These are phyloP conservation scores for Bathybates hornii DNA, from an alignment of 2,113 vertebrate species.

Conservation along the genomic window DNA sequence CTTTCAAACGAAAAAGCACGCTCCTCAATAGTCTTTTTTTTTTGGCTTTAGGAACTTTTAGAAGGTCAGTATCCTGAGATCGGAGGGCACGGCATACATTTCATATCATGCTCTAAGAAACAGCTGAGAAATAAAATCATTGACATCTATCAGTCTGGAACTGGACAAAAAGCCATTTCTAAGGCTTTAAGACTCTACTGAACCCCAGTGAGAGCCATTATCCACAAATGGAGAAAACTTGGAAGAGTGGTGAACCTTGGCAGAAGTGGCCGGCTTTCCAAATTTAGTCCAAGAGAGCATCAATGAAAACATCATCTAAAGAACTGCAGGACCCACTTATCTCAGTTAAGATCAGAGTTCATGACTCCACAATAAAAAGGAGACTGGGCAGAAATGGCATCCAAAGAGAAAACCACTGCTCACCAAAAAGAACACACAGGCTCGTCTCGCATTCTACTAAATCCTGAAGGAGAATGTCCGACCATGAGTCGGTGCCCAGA, in stretches of 20 bases:
- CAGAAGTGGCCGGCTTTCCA: background rate
- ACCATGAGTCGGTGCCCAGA: background rate
- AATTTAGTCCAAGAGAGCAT: background rate
- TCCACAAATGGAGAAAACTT: background rate
- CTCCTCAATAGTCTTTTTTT: background rate
- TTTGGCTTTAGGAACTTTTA: background rate
- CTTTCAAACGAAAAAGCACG: background rate
- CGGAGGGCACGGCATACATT: accelerated
- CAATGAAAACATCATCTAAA: background rate
- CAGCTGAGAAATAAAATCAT: accelerated
- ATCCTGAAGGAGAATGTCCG: background rate
- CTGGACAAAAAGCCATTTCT: background rate
- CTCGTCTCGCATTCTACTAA: background rate
- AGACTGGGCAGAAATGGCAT: background rate
- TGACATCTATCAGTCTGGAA: background rate
- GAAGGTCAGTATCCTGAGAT: background rate
- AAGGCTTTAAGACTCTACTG: background rate
- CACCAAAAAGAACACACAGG: background rate
- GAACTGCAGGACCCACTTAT: background rate
- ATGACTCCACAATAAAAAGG: background rate
- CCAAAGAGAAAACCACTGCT: background rate
- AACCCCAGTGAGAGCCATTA: background rate
- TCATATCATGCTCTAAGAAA: background rate
- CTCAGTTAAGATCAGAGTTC: background rate
- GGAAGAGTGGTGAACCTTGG: background rate